Percentiles rank a stretch among this genome's conserved stretches.
Evolutionary conservation across 2,113 vertebrate genomes (phyloP).

Genomic region (Cercopithecus mona): DNA sequence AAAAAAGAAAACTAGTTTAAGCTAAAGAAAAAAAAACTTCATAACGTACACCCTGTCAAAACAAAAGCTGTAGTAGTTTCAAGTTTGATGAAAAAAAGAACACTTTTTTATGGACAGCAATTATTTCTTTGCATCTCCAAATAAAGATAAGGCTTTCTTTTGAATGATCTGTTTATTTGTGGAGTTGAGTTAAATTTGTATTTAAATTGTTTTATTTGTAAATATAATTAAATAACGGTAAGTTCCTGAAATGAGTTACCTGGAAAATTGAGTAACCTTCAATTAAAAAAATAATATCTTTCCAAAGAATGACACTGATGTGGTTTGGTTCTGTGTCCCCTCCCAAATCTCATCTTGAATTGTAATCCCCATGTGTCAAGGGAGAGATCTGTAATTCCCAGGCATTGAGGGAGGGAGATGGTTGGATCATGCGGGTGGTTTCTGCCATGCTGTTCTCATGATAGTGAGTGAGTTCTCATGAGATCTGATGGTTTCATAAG

Average conservation of each 20-base stretch:
- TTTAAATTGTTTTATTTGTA: slow-evolving; percentile 36
- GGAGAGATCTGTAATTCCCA: too few relatives aligned
- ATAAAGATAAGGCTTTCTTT: neutral
- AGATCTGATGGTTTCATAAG: too few relatives aligned
- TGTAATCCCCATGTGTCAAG: too few relatives aligned
- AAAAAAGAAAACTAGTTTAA: slow-evolving; percentile 22
- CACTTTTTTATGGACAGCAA: neutral
- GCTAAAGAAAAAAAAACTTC: neutral
- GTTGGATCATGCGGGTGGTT: too few relatives aligned
- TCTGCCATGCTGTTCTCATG: too few relatives aligned
- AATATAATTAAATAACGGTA: neutral
- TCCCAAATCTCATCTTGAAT: too few relatives aligned
- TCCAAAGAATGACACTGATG: neutral
- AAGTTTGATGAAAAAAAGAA: neutral
- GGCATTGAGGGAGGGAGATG: too few relatives aligned
- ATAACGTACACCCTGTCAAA: slow-evolving; percentile 34
- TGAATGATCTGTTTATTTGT: slow-evolving; percentile 33
- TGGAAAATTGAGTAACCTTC: neutral
- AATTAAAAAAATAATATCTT: neutral
- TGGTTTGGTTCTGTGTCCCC: too few relatives aligned
- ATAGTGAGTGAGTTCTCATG: too few relatives aligned
- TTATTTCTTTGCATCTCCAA: neutral
- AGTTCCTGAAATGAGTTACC: slow-evolving; percentile 5
- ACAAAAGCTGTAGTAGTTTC: slow-evolving; percentile 1
- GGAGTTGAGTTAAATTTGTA: neutral